Evolutionary conservation across 2,888 invertebrate species (phyloP).

Genomic region (Crematogaster levior): DNA sequence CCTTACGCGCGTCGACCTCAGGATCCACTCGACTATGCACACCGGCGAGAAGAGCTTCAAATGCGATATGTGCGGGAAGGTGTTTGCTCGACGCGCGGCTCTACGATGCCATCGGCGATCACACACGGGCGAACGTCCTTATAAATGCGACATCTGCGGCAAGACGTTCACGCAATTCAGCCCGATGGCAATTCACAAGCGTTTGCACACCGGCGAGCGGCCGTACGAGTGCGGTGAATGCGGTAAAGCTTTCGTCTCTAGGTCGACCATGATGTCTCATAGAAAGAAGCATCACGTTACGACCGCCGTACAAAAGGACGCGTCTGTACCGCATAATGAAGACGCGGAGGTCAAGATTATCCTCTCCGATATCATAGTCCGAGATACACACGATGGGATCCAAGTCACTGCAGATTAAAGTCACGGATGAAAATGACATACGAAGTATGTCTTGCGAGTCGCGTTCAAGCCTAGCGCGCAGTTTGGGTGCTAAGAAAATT

Average conservation of each 20-base stretch:
- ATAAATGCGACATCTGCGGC: slow-evolving; percentile 88
- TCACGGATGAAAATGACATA: not conserved
- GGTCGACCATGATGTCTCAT: slow-evolving; percentile 88
- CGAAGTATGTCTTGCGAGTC: not conserved
- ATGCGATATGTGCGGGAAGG: slow-evolving; percentile 88
- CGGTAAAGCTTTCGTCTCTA: slow-evolving; percentile 87
- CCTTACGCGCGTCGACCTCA: slow-evolving; percentile 87
- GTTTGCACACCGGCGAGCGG: slow-evolving; percentile 88
- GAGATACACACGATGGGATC: slow-evolving; percentile 72
- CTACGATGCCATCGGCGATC: slow-evolving; percentile 87
- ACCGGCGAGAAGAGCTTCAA: slow-evolving; percentile 89
- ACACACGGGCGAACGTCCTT: slow-evolving; percentile 88
- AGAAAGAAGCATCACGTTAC: slow-evolving; percentile 86
- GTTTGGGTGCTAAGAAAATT: slow-evolving; percentile 60
- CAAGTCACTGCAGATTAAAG: slow-evolving; percentile 75
- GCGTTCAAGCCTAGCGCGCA: slow-evolving; percentile 74
- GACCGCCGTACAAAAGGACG: slow-evolving; percentile 69
- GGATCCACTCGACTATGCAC: slow-evolving; percentile 88
- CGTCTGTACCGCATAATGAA: slow-evolving; percentile 57
- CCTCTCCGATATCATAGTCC: slow-evolving; percentile 67
- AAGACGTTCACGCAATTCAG: slow-evolving; percentile 89
- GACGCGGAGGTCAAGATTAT: slow-evolving; percentile 59
- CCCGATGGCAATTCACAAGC: slow-evolving; percentile 89
- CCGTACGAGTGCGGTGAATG: slow-evolving; percentile 88
- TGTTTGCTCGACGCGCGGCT: slow-evolving; percentile 88